phyloP scores from a whole-genome alignment of 1,140 invertebrate genomes.

The Zaprionus kolodkinae region DNA sequence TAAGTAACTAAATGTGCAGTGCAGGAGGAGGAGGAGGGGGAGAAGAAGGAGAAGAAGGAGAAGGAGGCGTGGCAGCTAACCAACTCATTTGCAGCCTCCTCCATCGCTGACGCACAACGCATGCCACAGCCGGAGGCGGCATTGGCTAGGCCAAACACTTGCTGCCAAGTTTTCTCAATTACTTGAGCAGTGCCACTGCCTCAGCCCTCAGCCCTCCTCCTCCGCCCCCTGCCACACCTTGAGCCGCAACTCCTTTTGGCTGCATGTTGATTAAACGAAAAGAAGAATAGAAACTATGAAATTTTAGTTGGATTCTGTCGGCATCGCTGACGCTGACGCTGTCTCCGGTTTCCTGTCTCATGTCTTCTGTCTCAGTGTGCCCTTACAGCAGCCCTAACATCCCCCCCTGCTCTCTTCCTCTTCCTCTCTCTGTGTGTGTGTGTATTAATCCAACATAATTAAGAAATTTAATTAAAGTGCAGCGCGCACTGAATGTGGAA shows the following conservation, averaged over 20 bases:
- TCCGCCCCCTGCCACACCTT: neutral
- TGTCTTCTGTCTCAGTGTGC: neutral
- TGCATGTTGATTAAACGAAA: conserved; percentile 77
- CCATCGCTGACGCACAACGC: conserved; percentile 28
- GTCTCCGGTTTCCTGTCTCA: neutral
- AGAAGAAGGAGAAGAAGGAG: conserved; percentile 7
- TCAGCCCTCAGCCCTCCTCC: conserved; percentile 15
- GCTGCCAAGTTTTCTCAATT: conserved; percentile 78
- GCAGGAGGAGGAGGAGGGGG: conserved; percentile 12
- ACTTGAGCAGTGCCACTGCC: conserved; percentile 35
- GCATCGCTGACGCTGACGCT: conserved; percentile 12
- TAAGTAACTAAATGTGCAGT: conserved; percentile 63
- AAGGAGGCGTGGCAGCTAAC: conserved; percentile 43
- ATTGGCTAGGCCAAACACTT: conserved; percentile 59
- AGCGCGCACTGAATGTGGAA: conserved; percentile 74
- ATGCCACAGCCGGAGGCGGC: conserved; percentile 21
- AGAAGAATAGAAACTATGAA: conserved; percentile 73
- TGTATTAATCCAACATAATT: conserved; percentile 82
- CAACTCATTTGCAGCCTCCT: conserved; percentile 59
- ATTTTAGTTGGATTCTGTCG: conserved; percentile 50
- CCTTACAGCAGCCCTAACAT: neutral
- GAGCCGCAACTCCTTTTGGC: conserved; percentile 36
- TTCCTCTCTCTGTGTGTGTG: conserved; percentile 30
- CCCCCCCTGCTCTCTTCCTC: neutral
- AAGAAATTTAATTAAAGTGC: conserved; percentile 83